phyloP scores from a whole-genome alignment of 2,113 vertebrate genomes.

The Sarotherodon lohbergeri region DNA sequence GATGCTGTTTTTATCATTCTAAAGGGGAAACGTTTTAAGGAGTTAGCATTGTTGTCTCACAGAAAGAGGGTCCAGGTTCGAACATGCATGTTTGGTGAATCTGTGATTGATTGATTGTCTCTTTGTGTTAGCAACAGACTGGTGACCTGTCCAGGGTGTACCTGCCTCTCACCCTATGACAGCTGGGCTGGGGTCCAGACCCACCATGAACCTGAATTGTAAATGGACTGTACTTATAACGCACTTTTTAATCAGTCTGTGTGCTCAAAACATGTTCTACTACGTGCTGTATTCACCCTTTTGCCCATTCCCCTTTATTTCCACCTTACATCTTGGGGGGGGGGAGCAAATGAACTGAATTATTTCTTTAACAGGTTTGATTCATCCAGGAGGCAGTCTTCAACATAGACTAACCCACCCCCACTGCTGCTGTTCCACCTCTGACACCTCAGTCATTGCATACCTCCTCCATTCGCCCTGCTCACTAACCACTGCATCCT shows the following conservation, averaged over 20 bases:
- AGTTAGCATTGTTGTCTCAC: background rate
- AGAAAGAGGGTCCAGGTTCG: background rate
- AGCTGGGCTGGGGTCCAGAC: background rate
- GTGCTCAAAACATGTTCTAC: fast-evolving
- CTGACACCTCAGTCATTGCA: background rate
- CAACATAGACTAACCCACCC: background rate
- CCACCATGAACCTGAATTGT: fast-evolving
- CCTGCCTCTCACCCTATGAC: background rate
- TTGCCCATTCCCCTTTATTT: background rate
- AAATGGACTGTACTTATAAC: background rate
- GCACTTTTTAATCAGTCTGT: background rate
- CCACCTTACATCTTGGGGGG: background rate
- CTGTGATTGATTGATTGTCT: background rate
- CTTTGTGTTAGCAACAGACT: background rate
- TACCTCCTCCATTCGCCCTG: background rate
- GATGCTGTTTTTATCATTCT: background rate
- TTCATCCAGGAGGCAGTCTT: background rate
- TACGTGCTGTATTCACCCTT: background rate
- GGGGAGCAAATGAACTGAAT: background rate
- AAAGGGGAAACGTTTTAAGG: background rate
- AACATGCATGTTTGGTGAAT: background rate
- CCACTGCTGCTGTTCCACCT: background rate
- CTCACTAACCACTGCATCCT: background rate
- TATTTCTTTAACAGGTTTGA: background rate
- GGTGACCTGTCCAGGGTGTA: background rate